Conservation (phyloP, 2,888 invertebrate genomes). For the Byasa hedistus region DNA sequence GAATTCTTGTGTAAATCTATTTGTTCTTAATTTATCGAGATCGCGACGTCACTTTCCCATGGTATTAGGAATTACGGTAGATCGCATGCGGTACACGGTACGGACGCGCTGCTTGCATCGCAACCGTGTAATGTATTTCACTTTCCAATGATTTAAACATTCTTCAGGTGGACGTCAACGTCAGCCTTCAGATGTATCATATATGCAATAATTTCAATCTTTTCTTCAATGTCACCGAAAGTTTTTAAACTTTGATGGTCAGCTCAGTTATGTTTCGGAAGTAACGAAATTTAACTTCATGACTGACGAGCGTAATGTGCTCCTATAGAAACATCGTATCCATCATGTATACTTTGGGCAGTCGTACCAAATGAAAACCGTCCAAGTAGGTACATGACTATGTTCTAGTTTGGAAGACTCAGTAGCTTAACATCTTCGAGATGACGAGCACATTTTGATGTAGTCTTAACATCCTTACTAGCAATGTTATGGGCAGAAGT, state of each 20-base stretch:
- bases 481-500: too few species aligned
- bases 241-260: background rate
- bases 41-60: slow-evolving; percentile 19
- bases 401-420: too few species aligned
- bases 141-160: slow-evolving; percentile 30
- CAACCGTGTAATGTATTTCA: slow-evolving; percentile 18
- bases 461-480: too few species aligned
- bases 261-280: background rate
- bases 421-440: too few species aligned
- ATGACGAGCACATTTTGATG: too few species aligned
- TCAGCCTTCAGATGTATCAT: slow-evolving; percentile 1
- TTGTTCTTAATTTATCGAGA: slow-evolving; percentile 10
- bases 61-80: slow-evolving; percentile 9
- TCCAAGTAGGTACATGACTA: too few species aligned
- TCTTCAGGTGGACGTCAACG: slow-evolving; percentile 7
- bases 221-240: background rate
- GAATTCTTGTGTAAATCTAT: background rate
- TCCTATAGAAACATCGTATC: too few species aligned
- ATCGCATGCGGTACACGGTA: slow-evolving; percentile 22
- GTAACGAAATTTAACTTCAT: too few species aligned
- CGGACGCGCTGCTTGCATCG: slow-evolving; percentile 13
- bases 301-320: too few species aligned
- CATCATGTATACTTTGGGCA: too few species aligned
- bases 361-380: too few species aligned
- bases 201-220: background rate